Evolutionary conservation across 2,797 vertebrate genomes (phyloP), one percentile per base, ranked within the genome.

Genomic region (Tarsius wallacei): DNA sequence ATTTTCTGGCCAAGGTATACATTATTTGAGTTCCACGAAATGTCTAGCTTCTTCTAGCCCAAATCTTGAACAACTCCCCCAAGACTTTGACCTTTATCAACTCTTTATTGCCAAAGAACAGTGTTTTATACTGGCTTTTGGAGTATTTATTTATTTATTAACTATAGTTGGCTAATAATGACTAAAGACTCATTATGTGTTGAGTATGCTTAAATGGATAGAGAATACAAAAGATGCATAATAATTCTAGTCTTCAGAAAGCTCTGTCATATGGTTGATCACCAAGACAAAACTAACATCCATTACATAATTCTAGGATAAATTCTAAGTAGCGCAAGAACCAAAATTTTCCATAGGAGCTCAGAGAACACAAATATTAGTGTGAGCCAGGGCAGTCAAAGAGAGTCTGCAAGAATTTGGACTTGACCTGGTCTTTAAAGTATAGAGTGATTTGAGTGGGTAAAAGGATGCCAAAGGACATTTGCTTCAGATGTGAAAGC

Each of bases 401-500:
- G 2, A 74, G 36, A 78, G 12, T 49, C 31, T 95, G 26, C 13
- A 22, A 96, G 53, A 93, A 15, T 24, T 61, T 71, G 33, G 42
- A 15, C 31, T 93, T 84, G 42, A 63, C 91, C 36, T 70, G 12
- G 33, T 86, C 28, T 28, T 85, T 85, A 73, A 87, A 77, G 31
- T 83, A 63, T 47, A 49, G 4, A 53, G 5, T 13, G 2, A 57
- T 74, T 83, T 57, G 36, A 3, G 22, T 70, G 51, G 6, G 1
- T 71, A n/a, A 89, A 83, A 47, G 6, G n/a, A 42, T 42, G 42
- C 42, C 42, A 42, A 42, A 42, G 42, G 26, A 68, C 21, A 55
- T 31, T 68, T 77, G 42, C 68, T 96, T 89, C 53, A 78, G 26
- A 84, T 49, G 7, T 82, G 36, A 87, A 94, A 80, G 17, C 36